Evolutionary conservation across 2,888 invertebrate genomes (phyloP), one percentile per base, ranked within the genome.

Genomic region (Drosophila seclusa): DNA sequence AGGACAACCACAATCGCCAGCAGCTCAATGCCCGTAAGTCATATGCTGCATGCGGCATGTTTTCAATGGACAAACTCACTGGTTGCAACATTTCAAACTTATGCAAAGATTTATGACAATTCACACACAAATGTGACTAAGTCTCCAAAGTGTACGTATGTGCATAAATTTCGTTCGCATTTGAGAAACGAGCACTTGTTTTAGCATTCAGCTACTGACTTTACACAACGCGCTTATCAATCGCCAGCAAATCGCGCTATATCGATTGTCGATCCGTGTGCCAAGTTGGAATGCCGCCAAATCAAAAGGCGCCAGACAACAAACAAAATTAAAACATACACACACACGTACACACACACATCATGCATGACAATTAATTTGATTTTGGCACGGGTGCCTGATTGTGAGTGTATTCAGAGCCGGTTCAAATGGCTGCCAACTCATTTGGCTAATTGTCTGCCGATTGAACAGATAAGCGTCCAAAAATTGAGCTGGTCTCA

Each of bases 1-100:
- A 85, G 85, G 90, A 86, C 90, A 89, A 82, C 89, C 82, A 87
- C 90, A 86, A 90, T 90, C 89, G 84, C 81, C 60, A 57, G 59
- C 63, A 71, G 80, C 65, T 58, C 54, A 63, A 32, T 66, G 52
- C 53, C 68, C 57, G 38, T 52, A 68, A 78, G 63, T 67, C 31
- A 42, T 53, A 18, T 18, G 24, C 10, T 16, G 52, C 31, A 32
- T 36, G 55, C 50, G 53, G 57, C 73, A 71, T 68, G 42, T 61
- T 64, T 74, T 50, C 36, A 57, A 45, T 60, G 52, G 40, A 52
- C 57, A n/a, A 42, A 52, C 32, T 21, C 16, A 60, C 18, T 53
- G 11, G 29, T 70, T 67, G 74, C 70, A 70, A 69, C 69, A 82
- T 70, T 31, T 18, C 50, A 66, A 70, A 48, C 52, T 27, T 78